Conservation (phyloP, 2,113 vertebrate species). For the Geococcyx californianus region DNA sequence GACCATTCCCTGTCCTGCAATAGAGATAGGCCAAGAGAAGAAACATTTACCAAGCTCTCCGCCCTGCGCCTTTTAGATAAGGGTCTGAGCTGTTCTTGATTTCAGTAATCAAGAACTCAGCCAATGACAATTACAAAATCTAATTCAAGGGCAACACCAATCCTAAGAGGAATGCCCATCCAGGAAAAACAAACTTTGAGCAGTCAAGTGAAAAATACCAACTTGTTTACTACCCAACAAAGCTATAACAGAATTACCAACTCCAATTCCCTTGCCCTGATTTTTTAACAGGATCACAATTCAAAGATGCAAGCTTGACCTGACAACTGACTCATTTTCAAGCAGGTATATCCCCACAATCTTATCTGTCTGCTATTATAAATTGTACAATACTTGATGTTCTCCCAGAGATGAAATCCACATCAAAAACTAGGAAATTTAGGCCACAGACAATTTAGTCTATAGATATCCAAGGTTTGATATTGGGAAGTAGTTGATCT, state of each 20-base stretch:
- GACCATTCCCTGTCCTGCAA: constrained; percentile 7
- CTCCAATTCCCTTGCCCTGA: neutral
- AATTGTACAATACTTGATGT: neutral
- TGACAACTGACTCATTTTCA: neutral
- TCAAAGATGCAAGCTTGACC: neutral
- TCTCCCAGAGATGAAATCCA: neutral
- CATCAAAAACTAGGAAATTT: neutral
- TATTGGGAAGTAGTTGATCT: neutral
- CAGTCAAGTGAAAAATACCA: neutral
- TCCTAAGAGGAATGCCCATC: neutral
- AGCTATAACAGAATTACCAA: neutral
- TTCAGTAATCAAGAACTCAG: constrained; percentile 13
- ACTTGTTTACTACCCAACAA: neutral
- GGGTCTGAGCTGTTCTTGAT: neutral
- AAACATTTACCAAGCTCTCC: constrained; percentile 9
- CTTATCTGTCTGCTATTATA: neutral
- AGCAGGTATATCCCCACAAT: neutral
- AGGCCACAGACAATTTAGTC: neutral
- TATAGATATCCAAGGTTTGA: neutral
- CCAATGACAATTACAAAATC: neutral
- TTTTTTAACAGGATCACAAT: neutral
- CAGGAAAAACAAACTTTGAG: neutral
- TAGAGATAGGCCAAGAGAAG: constrained; percentile 26
- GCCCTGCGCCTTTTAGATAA: constrained; percentile 28
- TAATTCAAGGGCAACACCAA: neutral